phyloP scores from a whole-genome alignment of 2,888 invertebrate species.

The Saturnia japonica region DNA sequence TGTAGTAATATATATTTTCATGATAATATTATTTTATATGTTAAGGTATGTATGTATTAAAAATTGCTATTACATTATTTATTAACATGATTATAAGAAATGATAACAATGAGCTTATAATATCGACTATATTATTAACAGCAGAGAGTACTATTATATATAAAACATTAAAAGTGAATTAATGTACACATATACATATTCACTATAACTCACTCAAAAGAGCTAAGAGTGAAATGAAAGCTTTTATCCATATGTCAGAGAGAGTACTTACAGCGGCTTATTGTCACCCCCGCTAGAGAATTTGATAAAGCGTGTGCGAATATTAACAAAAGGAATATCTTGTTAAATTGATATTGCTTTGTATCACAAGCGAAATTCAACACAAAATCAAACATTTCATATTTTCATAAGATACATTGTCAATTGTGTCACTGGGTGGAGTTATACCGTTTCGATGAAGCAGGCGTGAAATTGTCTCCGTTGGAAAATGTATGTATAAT shows the following conservation, averaged over 20 bases:
- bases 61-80: not conserved
- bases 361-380: constrained; percentile 52
- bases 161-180: constrained; percentile 16
- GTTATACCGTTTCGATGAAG: constrained; percentile 62
- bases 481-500: constrained; percentile 82
- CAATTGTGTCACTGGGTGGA: constrained; percentile 44
- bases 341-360: constrained; percentile 79
- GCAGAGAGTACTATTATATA: constrained; percentile 9
- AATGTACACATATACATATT: constrained; percentile 37
- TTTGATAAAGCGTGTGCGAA: constrained; percentile 83
- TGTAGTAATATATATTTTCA: not conserved
- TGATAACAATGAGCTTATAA: not conserved
- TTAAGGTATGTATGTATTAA: not conserved
- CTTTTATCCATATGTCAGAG: constrained; percentile 82
- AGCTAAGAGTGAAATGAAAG: constrained; percentile 81
- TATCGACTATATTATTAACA: not conserved
- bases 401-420: constrained; percentile 47
- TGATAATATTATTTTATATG: not conserved
- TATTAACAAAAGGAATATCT: constrained; percentile 83
- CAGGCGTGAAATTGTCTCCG: constrained; percentile 80
- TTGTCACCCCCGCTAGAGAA: constrained; percentile 82
- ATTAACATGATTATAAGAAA: not conserved
- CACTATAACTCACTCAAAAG: constrained; percentile 69
- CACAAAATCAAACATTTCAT: constrained; percentile 38
- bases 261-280: constrained; percentile 82